A percentile compares a stretch with the other conserved stretches of the same genome.
Conservation (phyloP, 2,888 invertebrate species). For the Pseudeuparius sepicola region DNA sequence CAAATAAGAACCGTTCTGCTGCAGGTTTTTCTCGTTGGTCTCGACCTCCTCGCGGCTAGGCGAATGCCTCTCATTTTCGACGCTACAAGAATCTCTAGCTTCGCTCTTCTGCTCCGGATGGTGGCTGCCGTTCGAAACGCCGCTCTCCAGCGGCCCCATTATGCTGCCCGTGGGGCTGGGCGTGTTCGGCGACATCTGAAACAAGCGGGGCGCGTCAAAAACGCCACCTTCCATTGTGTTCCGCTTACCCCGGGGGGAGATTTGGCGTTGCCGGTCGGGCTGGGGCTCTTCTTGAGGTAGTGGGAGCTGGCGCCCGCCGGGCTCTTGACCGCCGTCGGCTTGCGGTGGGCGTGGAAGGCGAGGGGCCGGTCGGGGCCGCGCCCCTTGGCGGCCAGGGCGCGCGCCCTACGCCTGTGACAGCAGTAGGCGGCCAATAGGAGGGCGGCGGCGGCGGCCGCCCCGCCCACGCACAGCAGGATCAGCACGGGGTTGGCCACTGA, state of each 20-base stretch:
- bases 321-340: constrained; percentile 75
- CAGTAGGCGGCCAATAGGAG: no score
- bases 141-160: constrained; percentile 35
- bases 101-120: constrained; percentile 17
- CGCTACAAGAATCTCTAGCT: constrained; percentile 38
- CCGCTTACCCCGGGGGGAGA: constrained; percentile 45
- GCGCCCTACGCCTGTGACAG: constrained; percentile 45
- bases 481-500: constrained; percentile 40
- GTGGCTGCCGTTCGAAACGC: constrained; percentile 29
- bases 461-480: constrained; percentile 53
- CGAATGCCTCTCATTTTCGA: constrained; percentile 40
- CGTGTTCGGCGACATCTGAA: constrained; percentile 37
- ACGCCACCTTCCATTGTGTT: not conserved
- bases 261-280: constrained; percentile 61
- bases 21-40: constrained; percentile 48
- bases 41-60: constrained; percentile 48
- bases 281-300: constrained; percentile 88
- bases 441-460: no score
- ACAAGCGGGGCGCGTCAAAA: not conserved
- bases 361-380: constrained; percentile 49
- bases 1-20: constrained; percentile 56
- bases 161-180: constrained; percentile 39
- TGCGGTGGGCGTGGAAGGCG: constrained; percentile 62
- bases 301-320: constrained; percentile 67
- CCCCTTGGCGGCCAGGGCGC: constrained; percentile 34